These are phyloP conservation scores for Heliothis subflexa DNA, from an alignment of 1,140 invertebrate genomes.

Conservation along the genomic window DNA sequence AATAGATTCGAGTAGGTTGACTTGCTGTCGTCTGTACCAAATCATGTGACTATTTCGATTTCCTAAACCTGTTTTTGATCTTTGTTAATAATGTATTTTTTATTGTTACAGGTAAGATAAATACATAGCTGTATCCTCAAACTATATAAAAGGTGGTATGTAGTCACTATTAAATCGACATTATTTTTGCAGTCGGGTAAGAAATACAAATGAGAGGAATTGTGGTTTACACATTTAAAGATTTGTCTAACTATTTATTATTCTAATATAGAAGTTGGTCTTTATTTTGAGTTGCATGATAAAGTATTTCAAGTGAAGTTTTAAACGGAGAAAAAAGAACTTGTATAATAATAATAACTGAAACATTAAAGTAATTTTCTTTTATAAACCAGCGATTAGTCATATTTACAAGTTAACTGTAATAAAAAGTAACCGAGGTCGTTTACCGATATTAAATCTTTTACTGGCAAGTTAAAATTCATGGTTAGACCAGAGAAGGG, in stretches of 20 bases:
- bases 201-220: no score
- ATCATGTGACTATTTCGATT: no score
- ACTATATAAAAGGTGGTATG: background rate
- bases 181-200: no score
- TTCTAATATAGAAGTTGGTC: no score
- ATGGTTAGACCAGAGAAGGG: constrained; percentile 1
- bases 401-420: background rate
- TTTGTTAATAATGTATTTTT: background rate
- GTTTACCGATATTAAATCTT: background rate
- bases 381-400: background rate
- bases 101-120: constrained; percentile 30
- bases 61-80: background rate
- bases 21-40: no score
- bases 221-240: no score
- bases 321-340: no score
- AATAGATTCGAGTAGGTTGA: no score
- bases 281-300: no score
- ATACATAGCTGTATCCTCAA: background rate
- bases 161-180: background rate
- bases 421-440: constrained; percentile 1
- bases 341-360: no score
- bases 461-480: constrained; percentile 9
- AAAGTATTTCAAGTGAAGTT: no score
- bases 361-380: background rate
- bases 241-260: no score